A percentile compares a stretch with the other conserved stretches of the same genome.
Conservation (phyloP, 1,140 invertebrate species). For the Euschistus heros region DNA sequence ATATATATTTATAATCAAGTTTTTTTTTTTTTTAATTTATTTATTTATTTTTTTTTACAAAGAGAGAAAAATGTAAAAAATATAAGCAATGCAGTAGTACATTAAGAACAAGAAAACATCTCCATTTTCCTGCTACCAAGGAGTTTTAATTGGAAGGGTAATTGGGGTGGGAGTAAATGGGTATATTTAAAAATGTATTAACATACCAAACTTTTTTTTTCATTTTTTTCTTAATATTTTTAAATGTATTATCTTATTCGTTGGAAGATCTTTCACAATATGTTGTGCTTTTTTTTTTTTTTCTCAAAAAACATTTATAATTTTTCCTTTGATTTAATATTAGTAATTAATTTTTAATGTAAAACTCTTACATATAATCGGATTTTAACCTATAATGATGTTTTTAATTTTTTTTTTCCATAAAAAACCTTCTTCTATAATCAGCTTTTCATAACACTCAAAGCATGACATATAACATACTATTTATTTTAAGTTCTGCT, state of each 20-base stretch:
- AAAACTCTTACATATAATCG: slow-evolving; percentile 3
- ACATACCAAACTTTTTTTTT: slow-evolving; percentile 11
- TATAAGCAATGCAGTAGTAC: slow-evolving; percentile 10
- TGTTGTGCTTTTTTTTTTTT: not conserved
- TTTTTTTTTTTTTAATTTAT: not conserved
- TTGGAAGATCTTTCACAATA: slow-evolving; percentile 13
- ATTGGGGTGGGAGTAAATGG: not conserved
- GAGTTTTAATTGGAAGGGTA: not conserved
- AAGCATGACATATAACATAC: slow-evolving; percentile 22
- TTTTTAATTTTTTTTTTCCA: not conserved
- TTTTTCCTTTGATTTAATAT: not conserved
- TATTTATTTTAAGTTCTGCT: slow-evolving; percentile 18
- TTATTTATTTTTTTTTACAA: not conserved
- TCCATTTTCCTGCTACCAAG: slow-evolving; percentile 5
- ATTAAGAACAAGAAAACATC: slow-evolving; percentile 6
- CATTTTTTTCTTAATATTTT: slow-evolving; percentile 1
- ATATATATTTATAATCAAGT: slow-evolving; percentile 1
- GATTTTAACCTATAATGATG: slow-evolving; percentile 4
- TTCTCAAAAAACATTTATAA: not conserved
- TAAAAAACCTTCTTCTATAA: slow-evolving; percentile 10
- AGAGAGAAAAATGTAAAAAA: slow-evolving; percentile 12
- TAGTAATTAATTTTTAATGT: slow-evolving; percentile 7
- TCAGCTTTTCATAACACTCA: slow-evolving; percentile 17
- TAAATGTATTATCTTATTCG: slow-evolving; percentile 13
- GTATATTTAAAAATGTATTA: slow-evolving; percentile 17